Evolutionary conservation across 2,797 vertebrate genomes (phyloP).

Genomic region (Holocentrus rufus): DNA sequence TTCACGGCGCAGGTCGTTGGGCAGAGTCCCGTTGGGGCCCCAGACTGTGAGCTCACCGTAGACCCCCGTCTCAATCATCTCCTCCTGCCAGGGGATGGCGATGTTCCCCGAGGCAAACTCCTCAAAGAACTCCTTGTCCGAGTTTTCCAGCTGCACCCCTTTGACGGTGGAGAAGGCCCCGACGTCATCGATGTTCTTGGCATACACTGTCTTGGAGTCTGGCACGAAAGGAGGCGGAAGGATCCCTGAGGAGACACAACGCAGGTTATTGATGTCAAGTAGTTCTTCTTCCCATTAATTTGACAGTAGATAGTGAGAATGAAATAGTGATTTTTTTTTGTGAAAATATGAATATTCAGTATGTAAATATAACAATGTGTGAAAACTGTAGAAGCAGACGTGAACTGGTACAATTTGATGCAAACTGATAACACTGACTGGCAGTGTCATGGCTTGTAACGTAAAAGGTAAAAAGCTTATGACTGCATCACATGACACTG

Average conservation of each 20-base stretch:
- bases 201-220: slow-evolving; percentile 88
- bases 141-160: slow-evolving; percentile 83
- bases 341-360: too few species aligned
- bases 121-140: slow-evolving; percentile 81
- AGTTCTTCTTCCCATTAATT: background rate
- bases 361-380: too few species aligned
- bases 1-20: slow-evolving; percentile 84
- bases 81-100: slow-evolving; percentile 90
- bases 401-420: background rate
- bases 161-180: slow-evolving; percentile 89
- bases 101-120: slow-evolving; percentile 89
- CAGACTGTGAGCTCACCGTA: slow-evolving; percentile 85
- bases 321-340: too few species aligned
- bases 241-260: slow-evolving; percentile 77
- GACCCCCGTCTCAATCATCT: slow-evolving; percentile 90
- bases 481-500: background rate
- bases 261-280: background rate
- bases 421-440: background rate
- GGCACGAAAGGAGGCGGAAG: slow-evolving; percentile 87
- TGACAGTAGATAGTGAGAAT: too few species aligned
- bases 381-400: too few species aligned
- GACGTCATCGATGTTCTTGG: slow-evolving; percentile 85
- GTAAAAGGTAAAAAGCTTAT: background rate
- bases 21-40: slow-evolving; percentile 75
- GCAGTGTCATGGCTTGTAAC: background rate